phyloP scores from a whole-genome alignment of 2,888 invertebrate genomes.

The Papilio elwesi region DNA sequence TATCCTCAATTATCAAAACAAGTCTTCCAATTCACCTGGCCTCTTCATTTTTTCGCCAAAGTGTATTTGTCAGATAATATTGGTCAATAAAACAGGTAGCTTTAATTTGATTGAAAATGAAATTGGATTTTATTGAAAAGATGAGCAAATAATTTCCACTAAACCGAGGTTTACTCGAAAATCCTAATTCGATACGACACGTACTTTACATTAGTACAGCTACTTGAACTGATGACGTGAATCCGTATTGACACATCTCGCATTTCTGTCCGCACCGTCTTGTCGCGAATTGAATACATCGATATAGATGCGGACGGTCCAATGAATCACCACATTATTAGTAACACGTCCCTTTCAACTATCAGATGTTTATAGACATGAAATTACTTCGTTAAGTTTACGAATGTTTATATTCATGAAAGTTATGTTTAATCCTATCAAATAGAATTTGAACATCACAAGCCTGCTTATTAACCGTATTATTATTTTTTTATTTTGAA shows the following conservation, averaged over 20 bases:
- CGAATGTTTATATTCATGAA: no score
- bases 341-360: conserved; percentile 1
- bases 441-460: neutral
- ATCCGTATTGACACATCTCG: conserved; percentile 39
- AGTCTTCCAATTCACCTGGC: neutral
- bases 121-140: conserved; percentile 9
- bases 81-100: conserved; percentile 28
- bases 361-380: neutral
- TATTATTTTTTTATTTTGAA: no score
- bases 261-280: conserved; percentile 27
- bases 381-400: neutral
- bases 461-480: neutral
- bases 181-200: conserved; percentile 34
- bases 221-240: conserved; percentile 33
- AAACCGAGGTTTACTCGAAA: conserved; percentile 24
- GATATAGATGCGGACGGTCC: conserved; percentile 22
- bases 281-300: conserved; percentile 24
- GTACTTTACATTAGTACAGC: conserved; percentile 17
- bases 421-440: no score
- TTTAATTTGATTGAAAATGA: conserved; percentile 10
- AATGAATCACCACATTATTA: conserved; percentile 15
- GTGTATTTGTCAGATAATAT: neutral
- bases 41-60: neutral
- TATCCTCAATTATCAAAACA: neutral
- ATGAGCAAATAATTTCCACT: conserved; percentile 15